These are phyloP conservation scores for Takifugu bimaculatus DNA, from an alignment of 2,113 vertebrate species.

Conservation along the genomic window DNA sequence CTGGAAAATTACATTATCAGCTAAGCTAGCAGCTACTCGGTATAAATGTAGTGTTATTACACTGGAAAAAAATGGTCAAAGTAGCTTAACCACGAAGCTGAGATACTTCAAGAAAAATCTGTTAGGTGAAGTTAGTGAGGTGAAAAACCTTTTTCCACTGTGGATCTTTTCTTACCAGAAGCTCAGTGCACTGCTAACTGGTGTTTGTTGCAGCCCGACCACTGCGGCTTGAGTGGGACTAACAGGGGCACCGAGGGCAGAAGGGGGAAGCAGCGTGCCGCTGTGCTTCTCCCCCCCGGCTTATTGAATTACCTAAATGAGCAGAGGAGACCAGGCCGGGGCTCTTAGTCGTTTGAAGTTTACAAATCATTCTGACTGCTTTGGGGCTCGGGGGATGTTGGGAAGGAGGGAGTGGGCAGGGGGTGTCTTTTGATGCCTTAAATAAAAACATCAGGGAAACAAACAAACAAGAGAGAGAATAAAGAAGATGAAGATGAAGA, in stretches of 20 bases:
- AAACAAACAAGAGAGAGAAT: slow-evolving; percentile 69
- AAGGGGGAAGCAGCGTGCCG: slow-evolving; percentile 52
- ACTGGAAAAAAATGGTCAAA: too few species aligned
- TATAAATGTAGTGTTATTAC: too few species aligned
- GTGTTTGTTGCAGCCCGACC: slow-evolving; percentile 67
- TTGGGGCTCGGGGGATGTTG: slow-evolving; percentile 55
- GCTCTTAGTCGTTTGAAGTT: slow-evolving; percentile 74
- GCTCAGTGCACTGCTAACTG: slow-evolving; percentile 36
- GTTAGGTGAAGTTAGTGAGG: too few species aligned
- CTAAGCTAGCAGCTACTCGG: too few species aligned
- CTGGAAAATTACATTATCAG: too few species aligned
- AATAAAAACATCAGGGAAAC: slow-evolving; percentile 77
- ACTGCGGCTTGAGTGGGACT: slow-evolving; percentile 62
- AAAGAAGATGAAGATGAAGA: slow-evolving; percentile 45
- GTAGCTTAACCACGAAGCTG: too few species aligned
- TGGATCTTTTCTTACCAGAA: slow-evolving; percentile 24
- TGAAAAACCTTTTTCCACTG: slow-evolving; percentile 2
- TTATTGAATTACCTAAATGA: slow-evolving; percentile 80
- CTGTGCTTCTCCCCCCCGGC: slow-evolving; percentile 63
- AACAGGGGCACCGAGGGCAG: slow-evolving; percentile 53
- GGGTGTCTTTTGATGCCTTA: slow-evolving; percentile 74
- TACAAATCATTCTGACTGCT: slow-evolving; percentile 76
- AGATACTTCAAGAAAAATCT: too few species aligned
- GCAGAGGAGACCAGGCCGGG: slow-evolving; percentile 67
- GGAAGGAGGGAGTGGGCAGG: slow-evolving; percentile 40